Conservation (phyloP, 2,113 vertebrate genomes). For the Myotis yumanensis region DNA sequence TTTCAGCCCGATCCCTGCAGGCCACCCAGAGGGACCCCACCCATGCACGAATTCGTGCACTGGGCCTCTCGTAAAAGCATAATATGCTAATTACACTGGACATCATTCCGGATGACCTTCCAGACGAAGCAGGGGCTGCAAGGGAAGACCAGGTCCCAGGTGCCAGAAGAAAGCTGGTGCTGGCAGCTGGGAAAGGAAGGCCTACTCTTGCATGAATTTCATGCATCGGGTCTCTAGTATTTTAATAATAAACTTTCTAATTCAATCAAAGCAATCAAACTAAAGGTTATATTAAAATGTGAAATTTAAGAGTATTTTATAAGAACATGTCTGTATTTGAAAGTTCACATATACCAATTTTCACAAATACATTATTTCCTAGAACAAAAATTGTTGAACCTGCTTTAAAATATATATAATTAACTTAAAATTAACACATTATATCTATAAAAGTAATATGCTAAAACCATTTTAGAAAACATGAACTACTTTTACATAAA, state of each 20-base stretch:
- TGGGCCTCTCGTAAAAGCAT: too few species aligned
- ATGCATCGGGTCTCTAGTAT: background rate
- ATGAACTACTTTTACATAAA: background rate
- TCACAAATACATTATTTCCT: slow-evolving; percentile 26
- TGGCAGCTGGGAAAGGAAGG: too few species aligned
- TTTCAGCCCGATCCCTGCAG: too few species aligned
- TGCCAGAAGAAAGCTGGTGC: too few species aligned
- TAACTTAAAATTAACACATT: slow-evolving; percentile 31
- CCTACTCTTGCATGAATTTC: too few species aligned
- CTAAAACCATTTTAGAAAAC: slow-evolving; percentile 30
- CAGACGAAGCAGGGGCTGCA: too few species aligned
- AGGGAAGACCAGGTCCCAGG: too few species aligned
- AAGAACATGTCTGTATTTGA: background rate
- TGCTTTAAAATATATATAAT: slow-evolving; percentile 14
- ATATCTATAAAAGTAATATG: background rate
- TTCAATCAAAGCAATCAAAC: background rate
- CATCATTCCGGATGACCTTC: too few species aligned
- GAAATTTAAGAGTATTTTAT: slow-evolving; percentile 18
- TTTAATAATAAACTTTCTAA: background rate
- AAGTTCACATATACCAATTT: slow-evolving; percentile 22
- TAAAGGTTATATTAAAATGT: slow-evolving; percentile 19
- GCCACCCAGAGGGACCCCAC: too few species aligned
- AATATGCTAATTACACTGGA: too few species aligned
- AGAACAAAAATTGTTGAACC: background rate
- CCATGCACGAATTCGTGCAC: too few species aligned